phyloP scores from a whole-genome alignment of 2,797 vertebrate genomes.

The Parauchenoglanis punctatus region DNA sequence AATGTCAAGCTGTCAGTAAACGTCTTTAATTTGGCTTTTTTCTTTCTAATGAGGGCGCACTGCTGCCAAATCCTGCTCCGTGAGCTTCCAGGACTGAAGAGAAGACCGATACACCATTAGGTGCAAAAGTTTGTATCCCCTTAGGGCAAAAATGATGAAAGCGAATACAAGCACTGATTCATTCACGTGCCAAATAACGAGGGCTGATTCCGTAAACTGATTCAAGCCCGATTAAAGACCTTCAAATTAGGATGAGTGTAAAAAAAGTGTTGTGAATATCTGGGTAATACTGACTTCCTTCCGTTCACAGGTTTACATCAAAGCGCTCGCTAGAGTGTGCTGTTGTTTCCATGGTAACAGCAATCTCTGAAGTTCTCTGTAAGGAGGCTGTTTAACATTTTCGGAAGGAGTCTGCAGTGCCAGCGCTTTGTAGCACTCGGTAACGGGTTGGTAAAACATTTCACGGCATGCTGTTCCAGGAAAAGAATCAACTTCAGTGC shows the following conservation, averaged over 20 bases:
- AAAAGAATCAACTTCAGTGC: no score
- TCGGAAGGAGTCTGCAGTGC: no score
- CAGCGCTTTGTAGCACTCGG: no score
- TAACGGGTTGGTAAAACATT: no score
- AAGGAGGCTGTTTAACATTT: no score
- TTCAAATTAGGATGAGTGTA: neutral
- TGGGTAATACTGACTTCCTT: neutral
- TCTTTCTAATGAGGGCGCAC: neutral
- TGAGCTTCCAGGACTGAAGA: neutral
- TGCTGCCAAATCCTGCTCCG: neutral
- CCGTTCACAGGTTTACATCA: no score
- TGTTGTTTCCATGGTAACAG: neutral
- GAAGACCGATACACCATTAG: neutral
- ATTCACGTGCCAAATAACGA: neutral
- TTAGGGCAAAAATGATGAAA: neutral
- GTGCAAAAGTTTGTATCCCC: neutral
- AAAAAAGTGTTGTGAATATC: neutral
- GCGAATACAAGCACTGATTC: neutral
- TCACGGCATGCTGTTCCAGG: no score
- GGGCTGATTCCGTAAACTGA: neutral
- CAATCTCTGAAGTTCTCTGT: neutral
- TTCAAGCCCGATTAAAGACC: neutral
- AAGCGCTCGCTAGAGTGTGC: neutral
- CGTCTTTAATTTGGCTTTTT: neutral
- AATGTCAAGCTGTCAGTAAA: conserved; percentile 31